These are phyloP conservation scores for Polyploca ridens DNA, from an alignment of 2,888 invertebrate species.

Conservation along the genomic window DNA sequence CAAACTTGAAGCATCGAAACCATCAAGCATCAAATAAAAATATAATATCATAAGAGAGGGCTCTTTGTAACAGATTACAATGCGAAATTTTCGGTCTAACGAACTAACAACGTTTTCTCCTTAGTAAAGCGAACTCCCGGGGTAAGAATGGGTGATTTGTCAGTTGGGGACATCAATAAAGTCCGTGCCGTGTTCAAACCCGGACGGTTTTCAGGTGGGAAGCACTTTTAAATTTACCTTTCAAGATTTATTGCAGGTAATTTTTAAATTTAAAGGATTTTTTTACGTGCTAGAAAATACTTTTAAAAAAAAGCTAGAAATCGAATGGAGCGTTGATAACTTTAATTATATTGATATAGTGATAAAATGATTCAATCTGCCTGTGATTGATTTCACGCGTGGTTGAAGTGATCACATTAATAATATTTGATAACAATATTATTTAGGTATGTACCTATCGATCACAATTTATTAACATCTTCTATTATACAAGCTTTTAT, in stretches of 20 bases:
- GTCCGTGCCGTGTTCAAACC: background rate
- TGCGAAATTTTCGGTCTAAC: slow-evolving; percentile 4
- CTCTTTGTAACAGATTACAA: background rate
- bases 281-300: background rate
- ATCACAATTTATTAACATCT: no score
- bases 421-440: no score
- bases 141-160: slow-evolving; percentile 2
- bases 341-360: no score
- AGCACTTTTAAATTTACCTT: slow-evolving; percentile 1
- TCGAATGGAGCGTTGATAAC: background rate
- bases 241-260: slow-evolving; percentile 2
- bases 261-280: background rate
- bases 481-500: no score
- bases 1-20: background rate
- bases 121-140: slow-evolving; percentile 2
- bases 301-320: background rate
- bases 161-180: slow-evolving; percentile 5
- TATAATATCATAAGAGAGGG: background rate
- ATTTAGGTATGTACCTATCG: no score
- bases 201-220: background rate
- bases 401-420: no score
- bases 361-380: no score
- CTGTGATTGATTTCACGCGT: no score
- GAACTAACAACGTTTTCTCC: background rate
- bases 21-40: background rate